Base-by-base conservation (phyloP, 2,888 invertebrate species). In the Synergus laeviventris region DNA sequence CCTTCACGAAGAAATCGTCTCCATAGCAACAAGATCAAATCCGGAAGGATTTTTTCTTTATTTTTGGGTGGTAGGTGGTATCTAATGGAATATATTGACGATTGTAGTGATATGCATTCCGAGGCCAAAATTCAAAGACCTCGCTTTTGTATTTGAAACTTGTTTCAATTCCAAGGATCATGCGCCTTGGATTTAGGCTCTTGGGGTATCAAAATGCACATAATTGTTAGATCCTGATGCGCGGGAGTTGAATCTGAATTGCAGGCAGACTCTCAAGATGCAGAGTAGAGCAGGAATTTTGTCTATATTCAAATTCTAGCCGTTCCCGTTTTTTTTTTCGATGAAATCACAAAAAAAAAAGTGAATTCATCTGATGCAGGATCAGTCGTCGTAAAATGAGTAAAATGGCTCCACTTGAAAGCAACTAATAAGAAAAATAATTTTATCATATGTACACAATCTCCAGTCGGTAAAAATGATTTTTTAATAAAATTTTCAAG, bases 211-310 rank as follows among this genome's bases (percentile, higher is more conserved):
- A 75, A 75, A 62, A 77, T 77, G 77, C 70, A 77, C 77, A 77
- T 77, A 77, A 75, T 77, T 77, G 49, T 21, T 14, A 24, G 39
- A 66, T 59, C 77, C 62, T 74, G 54, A 75, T 64, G 77, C 77
- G 77, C 61, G 77, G 64, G 77, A 64, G 75, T 39, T 75, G 39
- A 74, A 77, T 77, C 75, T 77, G 75, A 77, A 74, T 77, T 75
- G 77, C 77, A 75, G 56, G 70, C 75, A 45, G 74, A 60, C 74
- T 31, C 45, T 61, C 61, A 60, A 61, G 60, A 74, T 45, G 61
- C 42, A 70, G 74, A 74, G 60, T 61, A 60, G 74, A 60, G 61
- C 60, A 54, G 42, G 31, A 54, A 11, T 62, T 74, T 62, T 74
- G 61, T 62, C 42, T 36, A 11, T 74, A 74, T 74, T 74, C 42